These are phyloP conservation scores for Esox niger DNA, from an alignment of 2,113 vertebrate genomes.

Conservation along the genomic window DNA sequence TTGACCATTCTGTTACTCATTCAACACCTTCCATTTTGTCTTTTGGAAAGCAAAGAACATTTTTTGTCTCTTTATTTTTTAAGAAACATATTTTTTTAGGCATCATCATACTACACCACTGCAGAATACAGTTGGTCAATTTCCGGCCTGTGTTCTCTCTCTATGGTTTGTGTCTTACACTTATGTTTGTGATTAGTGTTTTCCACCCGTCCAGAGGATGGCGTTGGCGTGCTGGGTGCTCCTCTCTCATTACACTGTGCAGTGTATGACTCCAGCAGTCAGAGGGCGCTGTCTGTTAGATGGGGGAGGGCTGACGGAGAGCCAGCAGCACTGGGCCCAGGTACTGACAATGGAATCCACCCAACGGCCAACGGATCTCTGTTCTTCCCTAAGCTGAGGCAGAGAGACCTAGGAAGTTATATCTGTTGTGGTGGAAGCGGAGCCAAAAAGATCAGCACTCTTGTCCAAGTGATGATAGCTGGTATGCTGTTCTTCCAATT, in stretches of 20 bases:
- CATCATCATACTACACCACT: too few relatives aligned
- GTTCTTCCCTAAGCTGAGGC: conserved; percentile 41
- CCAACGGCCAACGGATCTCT: conserved; percentile 49
- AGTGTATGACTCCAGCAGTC: conserved; percentile 32
- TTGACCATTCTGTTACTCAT: too few relatives aligned
- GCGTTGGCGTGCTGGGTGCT: conserved; percentile 31
- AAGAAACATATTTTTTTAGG: too few relatives aligned
- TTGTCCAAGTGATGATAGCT: conserved; percentile 41
- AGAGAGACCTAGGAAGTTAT: conserved; percentile 47
- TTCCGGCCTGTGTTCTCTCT: background rate
- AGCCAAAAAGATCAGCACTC: conserved; percentile 27
- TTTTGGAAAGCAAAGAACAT: too few relatives aligned
- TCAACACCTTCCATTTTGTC: too few relatives aligned
- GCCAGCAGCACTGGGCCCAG: background rate
- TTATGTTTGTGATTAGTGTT: conserved; percentile 32
- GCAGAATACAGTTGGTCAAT: background rate
- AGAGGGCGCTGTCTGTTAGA: conserved; percentile 21
- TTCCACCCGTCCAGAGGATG: conserved; percentile 35
- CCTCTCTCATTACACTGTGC: conserved; percentile 46
- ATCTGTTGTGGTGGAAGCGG: conserved; percentile 41
- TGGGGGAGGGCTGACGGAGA: conserved; percentile 42
- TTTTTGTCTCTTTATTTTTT: too few relatives aligned
- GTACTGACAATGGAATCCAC: conserved; percentile 12
- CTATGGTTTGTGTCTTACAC: background rate
- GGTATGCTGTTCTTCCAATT: conserved; percentile 29